Evolutionary conservation across 2,888 invertebrate genomes (phyloP).

Genomic region (Steromphala cineraria): DNA sequence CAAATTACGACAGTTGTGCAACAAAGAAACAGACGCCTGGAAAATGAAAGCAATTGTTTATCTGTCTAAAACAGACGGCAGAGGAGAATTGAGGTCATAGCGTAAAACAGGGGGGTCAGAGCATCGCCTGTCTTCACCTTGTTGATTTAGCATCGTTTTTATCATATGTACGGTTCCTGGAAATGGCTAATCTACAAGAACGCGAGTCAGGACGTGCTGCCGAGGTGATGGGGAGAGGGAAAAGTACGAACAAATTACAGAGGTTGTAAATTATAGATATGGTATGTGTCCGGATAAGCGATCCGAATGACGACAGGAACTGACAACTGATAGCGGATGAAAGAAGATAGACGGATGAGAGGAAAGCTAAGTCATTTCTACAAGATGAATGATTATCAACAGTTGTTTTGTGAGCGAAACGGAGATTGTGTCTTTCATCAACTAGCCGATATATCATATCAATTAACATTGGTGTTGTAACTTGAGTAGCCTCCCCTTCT

Average conservation of each 20-base stretch:
- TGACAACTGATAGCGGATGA: slow-evolving; percentile 9
- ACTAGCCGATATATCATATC: not conserved
- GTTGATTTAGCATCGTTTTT: not conserved
- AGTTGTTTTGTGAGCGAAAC: not conserved
- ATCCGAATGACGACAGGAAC: not conserved
- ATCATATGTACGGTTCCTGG: not conserved
- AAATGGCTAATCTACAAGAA: not conserved
- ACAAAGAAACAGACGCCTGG: not conserved
- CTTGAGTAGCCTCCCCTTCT: too few species aligned
- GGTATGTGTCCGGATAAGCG: slow-evolving; percentile 12
- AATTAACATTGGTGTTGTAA: not conserved
- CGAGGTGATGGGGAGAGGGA: not conserved
- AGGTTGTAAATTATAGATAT: slow-evolving; percentile 1
- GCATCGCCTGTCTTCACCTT: not conserved
- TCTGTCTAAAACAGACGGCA: not conserved
- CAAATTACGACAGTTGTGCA: slow-evolving; percentile 5
- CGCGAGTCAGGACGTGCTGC: not conserved
- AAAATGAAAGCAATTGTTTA: not conserved
- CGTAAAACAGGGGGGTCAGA: not conserved
- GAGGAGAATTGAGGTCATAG: not conserved
- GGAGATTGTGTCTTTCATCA: not conserved
- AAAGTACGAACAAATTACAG: not conserved
- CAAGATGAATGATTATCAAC: not conserved
- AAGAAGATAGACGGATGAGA: slow-evolving; percentile 15
- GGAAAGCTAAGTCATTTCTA: not conserved